Evolutionary conservation across 2,888 invertebrate genomes (phyloP), one percentile per base, ranked within the genome.

Genomic region (Tineola bisselliella): DNA sequence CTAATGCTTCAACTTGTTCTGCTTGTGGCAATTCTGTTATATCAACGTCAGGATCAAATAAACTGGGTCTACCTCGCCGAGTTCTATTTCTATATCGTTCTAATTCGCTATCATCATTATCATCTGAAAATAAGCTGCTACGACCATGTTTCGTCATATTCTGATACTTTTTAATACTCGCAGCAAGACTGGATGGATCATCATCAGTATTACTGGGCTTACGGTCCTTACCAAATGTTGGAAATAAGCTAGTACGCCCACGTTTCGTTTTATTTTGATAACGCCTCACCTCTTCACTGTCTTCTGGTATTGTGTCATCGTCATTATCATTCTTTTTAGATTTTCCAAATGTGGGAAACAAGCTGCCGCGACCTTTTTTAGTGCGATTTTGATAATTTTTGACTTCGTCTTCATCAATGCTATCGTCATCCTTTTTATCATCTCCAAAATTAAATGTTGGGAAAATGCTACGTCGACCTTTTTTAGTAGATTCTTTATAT

Each of bases 1-100:
- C 95, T 61, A 95, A 80, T 11, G 94, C 89, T 68, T 89, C 89
- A 6, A 89, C 87, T 67, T 89, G 89, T 64, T 87, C 82, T 0
- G 76, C 69, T 69, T 87, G 79, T 19, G 83, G 77, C 33, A 86
- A 70, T 65, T 68, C 75, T 54, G 76, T 68, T 63, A 84, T 75
- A 62, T 86, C 83, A 1, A 87, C 70, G 64, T 84, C 79, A 13
- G 86, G 81, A 62, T 86, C 84, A 62, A 87, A 89, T 54, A 86
- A 69, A 66, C 84, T 88, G 11, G 75, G 77, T 31, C 86, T 78
- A 44, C 87, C 87, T 62, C 75, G 74, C 66, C 70, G 77, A n/a
- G 80, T 84, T 68, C 65, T 79, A 56, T 81, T 83, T 66, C 71
- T 79, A 62, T 84, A 84, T 62, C 71, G 76, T 62, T 84, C 81